Conservation (phyloP, 2,888 invertebrate species). For the Spilarctia lutea region DNA sequence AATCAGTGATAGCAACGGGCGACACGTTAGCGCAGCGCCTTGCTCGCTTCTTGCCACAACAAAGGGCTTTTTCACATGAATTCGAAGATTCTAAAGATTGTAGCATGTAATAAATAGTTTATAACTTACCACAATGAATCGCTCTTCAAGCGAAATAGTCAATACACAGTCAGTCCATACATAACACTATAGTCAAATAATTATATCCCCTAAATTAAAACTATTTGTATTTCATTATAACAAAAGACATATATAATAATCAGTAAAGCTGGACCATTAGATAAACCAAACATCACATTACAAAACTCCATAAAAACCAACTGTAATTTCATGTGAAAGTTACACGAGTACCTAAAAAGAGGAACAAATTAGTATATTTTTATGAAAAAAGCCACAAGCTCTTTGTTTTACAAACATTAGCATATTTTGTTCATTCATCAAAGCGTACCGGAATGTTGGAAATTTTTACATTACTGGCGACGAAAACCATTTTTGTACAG, state of each 20-base stretch:
- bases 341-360: slow-evolving; percentile 1
- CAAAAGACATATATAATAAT: background rate
- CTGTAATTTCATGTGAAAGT: slow-evolving; percentile 6
- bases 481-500: background rate
- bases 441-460: slow-evolving; percentile 20
- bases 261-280: background rate
- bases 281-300: background rate
- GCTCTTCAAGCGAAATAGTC: no score
- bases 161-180: no score
- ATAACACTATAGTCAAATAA: no score
- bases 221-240: background rate
- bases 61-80: no score
- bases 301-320: background rate
- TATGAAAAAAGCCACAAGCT: slow-evolving; percentile 29
- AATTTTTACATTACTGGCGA: slow-evolving; percentile 4
- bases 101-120: no score
- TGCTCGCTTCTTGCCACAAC: no score
- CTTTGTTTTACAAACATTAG: slow-evolving; percentile 38
- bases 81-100: no score
- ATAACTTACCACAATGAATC: no score
- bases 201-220: no score
- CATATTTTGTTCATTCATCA: slow-evolving; percentile 46
- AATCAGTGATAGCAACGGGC: no score
- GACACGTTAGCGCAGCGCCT: no score
- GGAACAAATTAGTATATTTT: slow-evolving; percentile 23